Conservation (phyloP, 2,797 vertebrate genomes). For the Mormyrops boulengeri region DNA sequence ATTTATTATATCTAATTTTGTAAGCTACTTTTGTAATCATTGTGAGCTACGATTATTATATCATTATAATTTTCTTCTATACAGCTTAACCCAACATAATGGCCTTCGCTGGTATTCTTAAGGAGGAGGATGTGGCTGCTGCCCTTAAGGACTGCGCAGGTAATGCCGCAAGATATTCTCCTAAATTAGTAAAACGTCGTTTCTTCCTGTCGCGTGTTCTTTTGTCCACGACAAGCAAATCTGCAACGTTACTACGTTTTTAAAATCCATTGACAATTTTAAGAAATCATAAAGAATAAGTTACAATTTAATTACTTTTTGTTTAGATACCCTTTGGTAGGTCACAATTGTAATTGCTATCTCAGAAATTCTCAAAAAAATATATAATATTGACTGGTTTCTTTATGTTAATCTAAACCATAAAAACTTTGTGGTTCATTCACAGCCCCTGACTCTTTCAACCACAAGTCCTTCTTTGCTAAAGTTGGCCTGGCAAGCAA, state of each 20-base stretch:
- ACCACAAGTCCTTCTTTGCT: constrained; percentile 68
- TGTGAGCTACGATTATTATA: constrained; percentile 11
- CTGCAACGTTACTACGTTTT: background rate
- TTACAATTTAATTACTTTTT: background rate
- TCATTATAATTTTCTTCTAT: background rate
- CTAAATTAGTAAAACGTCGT: background rate
- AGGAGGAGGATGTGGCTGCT: constrained; percentile 63
- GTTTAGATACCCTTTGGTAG: background rate
- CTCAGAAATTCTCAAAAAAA: background rate
- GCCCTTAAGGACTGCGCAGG: constrained; percentile 66
- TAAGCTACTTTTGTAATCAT: background rate
- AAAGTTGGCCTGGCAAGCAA: constrained; percentile 69
- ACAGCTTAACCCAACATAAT: constrained; percentile 45
- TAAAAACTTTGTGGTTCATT: background rate
- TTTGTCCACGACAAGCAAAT: background rate
- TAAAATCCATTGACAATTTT: background rate
- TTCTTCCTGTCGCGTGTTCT: background rate
- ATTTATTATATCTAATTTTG: background rate
- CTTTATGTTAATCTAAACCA: background rate
- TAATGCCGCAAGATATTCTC: constrained; percentile 42
- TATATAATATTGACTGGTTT: background rate
- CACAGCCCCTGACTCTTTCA: constrained; percentile 68
- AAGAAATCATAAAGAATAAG: background rate
- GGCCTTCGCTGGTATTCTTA: constrained; percentile 65
- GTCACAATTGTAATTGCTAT: background rate